Evolutionary conservation across 2,888 invertebrate species (phyloP), one percentile per base, ranked within the genome.

Genomic region (Deroplatys truncata): DNA sequence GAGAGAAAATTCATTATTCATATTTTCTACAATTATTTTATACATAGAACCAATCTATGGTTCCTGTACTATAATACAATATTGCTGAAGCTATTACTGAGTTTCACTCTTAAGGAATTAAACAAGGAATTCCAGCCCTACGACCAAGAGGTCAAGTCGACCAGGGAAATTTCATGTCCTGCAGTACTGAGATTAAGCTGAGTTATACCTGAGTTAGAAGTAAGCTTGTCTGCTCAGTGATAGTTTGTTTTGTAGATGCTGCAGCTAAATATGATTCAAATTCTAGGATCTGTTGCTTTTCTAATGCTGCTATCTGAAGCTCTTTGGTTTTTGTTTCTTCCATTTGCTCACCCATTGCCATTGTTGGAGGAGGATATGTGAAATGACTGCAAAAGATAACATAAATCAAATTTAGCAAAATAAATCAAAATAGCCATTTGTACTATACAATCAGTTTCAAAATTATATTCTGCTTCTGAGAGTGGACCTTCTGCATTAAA

Each of bases 251-350:
- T 84, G 97, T 97, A 89, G 97, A 97, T 91, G 97, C 97, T 31
- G 98, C 98, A 0, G 99, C 99, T 86, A 99, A 94, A 94, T 99
- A 98, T 0, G 97, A 96, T 94, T 99, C 99, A 93, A 98, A 98
- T 94, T 98, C 97, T 1, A 98, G 93, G 91, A 98, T 98, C 91
- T 96, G 95, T 92, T 97, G 97, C 90, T 96, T 96, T 93, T 98
- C 98, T 35, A 97, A 92, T 7, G 96, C 94, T 72, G 95, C 94
- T 25, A 96, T 94, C 94, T 97, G 96, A 82, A 96, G 92, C 92
- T 97, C 97, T 91, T 96, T 96, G 4, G 94, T 94, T 89, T 94
- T 94, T 88, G 96, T 94, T 91, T 96, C 95, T 84, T 95, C 95
- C 88, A 94, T 94, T 84, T 95, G 94, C 91, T 95, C 95, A 1